Evolutionary conservation across 2,888 invertebrate genomes (phyloP).

Genomic region (Trichogramma dendrolimi): DNA sequence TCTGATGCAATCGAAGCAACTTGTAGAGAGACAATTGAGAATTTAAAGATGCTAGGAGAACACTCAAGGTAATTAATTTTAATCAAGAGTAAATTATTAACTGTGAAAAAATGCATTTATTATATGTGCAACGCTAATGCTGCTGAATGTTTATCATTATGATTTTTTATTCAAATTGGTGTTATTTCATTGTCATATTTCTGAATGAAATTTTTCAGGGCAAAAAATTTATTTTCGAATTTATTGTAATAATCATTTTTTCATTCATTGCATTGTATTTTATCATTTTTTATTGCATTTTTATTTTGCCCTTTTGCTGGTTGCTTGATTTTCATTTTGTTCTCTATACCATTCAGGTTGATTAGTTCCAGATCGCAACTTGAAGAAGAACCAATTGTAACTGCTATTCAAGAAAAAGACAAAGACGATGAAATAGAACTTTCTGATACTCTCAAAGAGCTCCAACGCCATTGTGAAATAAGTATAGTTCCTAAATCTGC

Average conservation of each 20-base stretch:
- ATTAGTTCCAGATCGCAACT: conserved; percentile 30
- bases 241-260: conserved; percentile 5
- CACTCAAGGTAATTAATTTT: conserved; percentile 43
- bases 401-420: conserved; percentile 19
- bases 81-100: not conserved
- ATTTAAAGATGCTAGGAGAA: conserved; percentile 48
- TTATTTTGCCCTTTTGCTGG: conserved; percentile 1
- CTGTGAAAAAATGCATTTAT: not conserved
- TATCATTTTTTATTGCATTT: conserved; percentile 2
- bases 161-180: not conserved
- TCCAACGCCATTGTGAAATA: conserved; percentile 21
- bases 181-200: not conserved
- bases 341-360: conserved; percentile 28
- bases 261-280: conserved; percentile 13
- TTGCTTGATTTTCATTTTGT: conserved; percentile 23
- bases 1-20: conserved; percentile 46
- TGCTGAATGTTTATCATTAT: conserved; percentile 3
- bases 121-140: not conserved
- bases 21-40: conserved; percentile 50
- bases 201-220: too few relatives aligned
- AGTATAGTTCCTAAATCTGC: conserved; percentile 30
- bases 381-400: conserved; percentile 12
- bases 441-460: too few relatives aligned
- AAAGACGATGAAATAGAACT: conserved; percentile 3
- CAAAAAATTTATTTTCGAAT: not conserved